A percentile compares a stretch with the other conserved stretches of the same genome.
Conservation (phyloP, 2,113 vertebrate genomes). For the Bambusicola thoracicus region DNA sequence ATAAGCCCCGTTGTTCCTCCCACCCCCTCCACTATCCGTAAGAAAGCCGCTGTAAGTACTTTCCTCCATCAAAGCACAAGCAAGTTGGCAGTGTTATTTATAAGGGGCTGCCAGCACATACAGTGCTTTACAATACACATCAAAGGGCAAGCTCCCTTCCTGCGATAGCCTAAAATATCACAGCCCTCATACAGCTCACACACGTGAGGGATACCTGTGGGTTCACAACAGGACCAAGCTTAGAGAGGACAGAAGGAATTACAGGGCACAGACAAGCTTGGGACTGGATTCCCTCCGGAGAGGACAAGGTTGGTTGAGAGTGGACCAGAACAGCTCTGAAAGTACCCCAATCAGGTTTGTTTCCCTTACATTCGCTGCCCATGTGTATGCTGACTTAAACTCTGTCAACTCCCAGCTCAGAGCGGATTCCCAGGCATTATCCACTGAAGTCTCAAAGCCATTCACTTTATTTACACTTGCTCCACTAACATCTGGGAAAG, state of each 20-base stretch:
- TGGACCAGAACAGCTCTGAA: not conserved
- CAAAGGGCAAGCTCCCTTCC: not conserved
- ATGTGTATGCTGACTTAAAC: not conserved
- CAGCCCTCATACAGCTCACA: not conserved
- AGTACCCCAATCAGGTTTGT: not conserved
- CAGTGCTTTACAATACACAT: not conserved
- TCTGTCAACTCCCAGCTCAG: not conserved
- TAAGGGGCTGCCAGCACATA: not conserved
- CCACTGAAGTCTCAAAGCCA: not conserved
- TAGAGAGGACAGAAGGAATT: not conserved
- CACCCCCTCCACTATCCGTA: accelerated
- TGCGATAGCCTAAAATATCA: not conserved
- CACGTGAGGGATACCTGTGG: not conserved
- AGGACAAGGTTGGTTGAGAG: not conserved
- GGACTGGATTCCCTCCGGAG: not conserved
- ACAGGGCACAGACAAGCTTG: not conserved
- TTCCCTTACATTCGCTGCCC: not conserved
- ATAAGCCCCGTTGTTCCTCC: not conserved
- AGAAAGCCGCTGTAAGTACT: not conserved
- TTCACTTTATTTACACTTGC: not conserved
- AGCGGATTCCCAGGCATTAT: not conserved
- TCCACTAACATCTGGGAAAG: constrained; percentile 5
- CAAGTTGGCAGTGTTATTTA: not conserved
- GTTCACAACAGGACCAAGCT: not conserved
- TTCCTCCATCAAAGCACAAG: not conserved